Conservation (phyloP, 2,797 vertebrate genomes). For the Avahi laniger region DNA sequence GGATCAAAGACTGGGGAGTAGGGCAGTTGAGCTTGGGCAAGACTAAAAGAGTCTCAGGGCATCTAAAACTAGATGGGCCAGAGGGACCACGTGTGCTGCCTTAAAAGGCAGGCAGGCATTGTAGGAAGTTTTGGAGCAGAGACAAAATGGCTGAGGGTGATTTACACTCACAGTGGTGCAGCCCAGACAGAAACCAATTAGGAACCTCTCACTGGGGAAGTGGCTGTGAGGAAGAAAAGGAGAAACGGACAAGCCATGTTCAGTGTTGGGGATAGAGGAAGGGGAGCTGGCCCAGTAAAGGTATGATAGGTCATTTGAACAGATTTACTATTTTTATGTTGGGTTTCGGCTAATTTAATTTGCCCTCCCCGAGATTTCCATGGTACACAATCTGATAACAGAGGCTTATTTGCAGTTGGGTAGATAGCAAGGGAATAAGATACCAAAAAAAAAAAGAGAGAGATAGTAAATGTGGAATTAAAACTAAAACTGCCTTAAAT, state of each 20-base stretch:
- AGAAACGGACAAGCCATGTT: neutral
- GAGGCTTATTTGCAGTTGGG: neutral
- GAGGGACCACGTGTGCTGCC: neutral
- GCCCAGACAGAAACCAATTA: neutral
- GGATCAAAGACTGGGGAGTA: neutral
- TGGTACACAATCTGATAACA: neutral
- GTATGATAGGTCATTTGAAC: neutral
- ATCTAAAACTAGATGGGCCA: neutral
- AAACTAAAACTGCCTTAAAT: neutral
- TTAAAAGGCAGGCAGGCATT: neutral
- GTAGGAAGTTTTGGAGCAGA: neutral
- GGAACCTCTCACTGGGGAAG: neutral
- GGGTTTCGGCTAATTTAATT: neutral
- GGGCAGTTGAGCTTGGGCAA: neutral
- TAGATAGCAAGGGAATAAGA: neutral
- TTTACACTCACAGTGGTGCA: neutral
- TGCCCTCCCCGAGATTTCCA: neutral
- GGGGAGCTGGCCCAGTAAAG: neutral
- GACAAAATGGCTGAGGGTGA: neutral
- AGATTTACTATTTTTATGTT: neutral
- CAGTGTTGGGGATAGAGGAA: neutral
- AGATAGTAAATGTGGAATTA: slow-evolving; percentile 15
- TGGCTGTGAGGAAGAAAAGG: neutral
- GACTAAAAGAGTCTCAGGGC: neutral
- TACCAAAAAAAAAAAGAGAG: too few species aligned